Percentiles rank a stretch among this genome's conserved stretches.
These are phyloP conservation scores for Hypomecis punctinalis DNA, from an alignment of 2,888 invertebrate genomes.

Conservation along the genomic window DNA sequence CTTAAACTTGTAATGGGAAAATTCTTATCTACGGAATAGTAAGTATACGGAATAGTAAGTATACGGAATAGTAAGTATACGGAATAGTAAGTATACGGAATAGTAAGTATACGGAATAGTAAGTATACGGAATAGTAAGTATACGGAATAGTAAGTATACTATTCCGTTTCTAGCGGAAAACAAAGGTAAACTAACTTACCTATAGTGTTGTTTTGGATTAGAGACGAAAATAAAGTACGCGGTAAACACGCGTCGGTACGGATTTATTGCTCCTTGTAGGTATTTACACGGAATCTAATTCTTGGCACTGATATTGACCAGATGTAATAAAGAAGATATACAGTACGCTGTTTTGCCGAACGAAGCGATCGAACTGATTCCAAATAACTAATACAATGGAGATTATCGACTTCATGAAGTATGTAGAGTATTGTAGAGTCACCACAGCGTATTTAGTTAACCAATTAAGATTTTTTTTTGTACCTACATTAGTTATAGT, in stretches of 20 bases:
- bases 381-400: conserved; percentile 1
- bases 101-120: too few species aligned
- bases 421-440: conserved; percentile 18
- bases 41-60: too few species aligned
- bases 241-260: conserved; percentile 41
- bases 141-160: too few species aligned
- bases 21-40: too few species aligned
- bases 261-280: conserved; percentile 29
- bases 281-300: conserved; percentile 32
- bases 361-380: background rate
- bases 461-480: conserved; percentile 20
- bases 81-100: too few species aligned
- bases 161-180: conserved; percentile 61
- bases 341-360: background rate
- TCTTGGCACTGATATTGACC: conserved; percentile 46
- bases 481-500: conserved; percentile 12
- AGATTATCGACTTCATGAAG: conserved; percentile 2
- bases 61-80: too few species aligned
- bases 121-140: too few species aligned
- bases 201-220: conserved; percentile 13
- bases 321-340: conserved; percentile 17
- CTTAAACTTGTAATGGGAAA: too few species aligned
- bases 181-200: conserved; percentile 44
- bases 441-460: conserved; percentile 19
- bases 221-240: conserved; percentile 54